These are phyloP conservation scores for Hippasteria phrygiana DNA, from an alignment of 53 echinoderm and acorn worm species.

Conservation along the genomic window DNA sequence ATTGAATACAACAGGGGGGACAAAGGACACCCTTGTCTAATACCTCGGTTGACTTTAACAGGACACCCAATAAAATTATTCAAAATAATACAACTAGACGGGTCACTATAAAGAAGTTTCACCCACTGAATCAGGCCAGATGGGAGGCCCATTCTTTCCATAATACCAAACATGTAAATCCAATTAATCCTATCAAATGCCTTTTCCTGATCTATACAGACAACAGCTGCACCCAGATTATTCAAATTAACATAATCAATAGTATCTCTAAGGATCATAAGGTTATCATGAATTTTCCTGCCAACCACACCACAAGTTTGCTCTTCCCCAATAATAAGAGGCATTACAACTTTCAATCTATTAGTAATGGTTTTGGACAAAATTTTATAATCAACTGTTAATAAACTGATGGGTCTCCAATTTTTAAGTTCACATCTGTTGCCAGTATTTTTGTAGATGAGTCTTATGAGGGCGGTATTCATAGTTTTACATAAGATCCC, in stretches of 20 bases:
- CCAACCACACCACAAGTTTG: constrained; percentile 9
- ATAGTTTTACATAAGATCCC: not conserved
- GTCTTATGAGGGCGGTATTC: constrained; percentile 8
- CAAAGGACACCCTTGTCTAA: constrained; percentile 12
- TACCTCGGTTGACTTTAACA: not conserved
- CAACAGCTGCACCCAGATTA: not conserved
- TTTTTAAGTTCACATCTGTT: constrained; percentile 7
- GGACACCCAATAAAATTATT: constrained; percentile 10
- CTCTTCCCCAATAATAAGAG: constrained; percentile 5
- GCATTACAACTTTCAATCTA: not conserved
- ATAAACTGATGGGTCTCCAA: constrained; percentile 25
- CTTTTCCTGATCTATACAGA: constrained; percentile 28
- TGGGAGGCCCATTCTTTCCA: not conserved
- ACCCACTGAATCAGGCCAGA: constrained; percentile 4
- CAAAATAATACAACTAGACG: not conserved
- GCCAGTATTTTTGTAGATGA: constrained; percentile 11
- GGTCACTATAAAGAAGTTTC: constrained; percentile 5
- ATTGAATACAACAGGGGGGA: not conserved
- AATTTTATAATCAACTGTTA: constrained; percentile 36
- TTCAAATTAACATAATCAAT: constrained; percentile 6
- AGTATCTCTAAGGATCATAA: constrained; percentile 1
- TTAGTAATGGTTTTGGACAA: constrained; percentile 29
- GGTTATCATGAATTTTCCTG: constrained; percentile 25
- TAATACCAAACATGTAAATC: not conserved
- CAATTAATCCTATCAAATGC: constrained; percentile 27